A percentile compares a stretch with the other conserved stretches of the same genome.
Conservation (phyloP, 35 echinoderm and acorn worm species). For the Diadema setosum region DNA sequence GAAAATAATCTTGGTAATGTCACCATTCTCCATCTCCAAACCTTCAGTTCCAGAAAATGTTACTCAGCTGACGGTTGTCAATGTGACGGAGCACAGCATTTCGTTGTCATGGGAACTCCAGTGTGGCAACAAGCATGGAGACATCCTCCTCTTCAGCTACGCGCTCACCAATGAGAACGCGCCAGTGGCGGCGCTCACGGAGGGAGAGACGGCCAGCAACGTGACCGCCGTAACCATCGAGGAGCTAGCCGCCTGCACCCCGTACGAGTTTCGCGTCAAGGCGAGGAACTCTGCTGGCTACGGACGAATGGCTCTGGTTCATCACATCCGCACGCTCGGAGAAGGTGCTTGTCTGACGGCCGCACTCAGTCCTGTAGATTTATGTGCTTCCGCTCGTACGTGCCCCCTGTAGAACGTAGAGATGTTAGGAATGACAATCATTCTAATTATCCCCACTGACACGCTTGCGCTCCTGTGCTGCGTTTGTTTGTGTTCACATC, state of each 20-base stretch:
- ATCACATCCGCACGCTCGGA: neutral
- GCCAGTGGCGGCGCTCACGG: neutral
- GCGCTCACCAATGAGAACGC: neutral
- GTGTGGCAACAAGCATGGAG: neutral
- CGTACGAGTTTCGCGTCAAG: conserved; percentile 1
- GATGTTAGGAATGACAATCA: too few relatives aligned
- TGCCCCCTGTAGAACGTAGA: too few relatives aligned
- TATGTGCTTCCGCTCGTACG: too few relatives aligned
- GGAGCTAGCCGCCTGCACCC: neutral
- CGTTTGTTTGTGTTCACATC: too few relatives aligned
- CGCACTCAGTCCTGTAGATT: too few relatives aligned
- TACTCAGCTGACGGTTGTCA: neutral
- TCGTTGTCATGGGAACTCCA: neutral
- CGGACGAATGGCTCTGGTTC: neutral
- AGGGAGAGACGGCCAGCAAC: neutral
- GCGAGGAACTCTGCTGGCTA: neutral
- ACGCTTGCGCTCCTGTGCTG: too few relatives aligned
- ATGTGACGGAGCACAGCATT: neutral
- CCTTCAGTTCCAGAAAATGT: neutral
- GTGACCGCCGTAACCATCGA: neutral
- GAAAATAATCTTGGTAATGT: too few relatives aligned
- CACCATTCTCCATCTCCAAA: neutral
- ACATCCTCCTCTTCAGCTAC: neutral
- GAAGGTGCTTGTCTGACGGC: too few relatives aligned
- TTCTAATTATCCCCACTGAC: too few relatives aligned